Conservation (phyloP, 2,113 vertebrate species). For the Neogale vison region DNA sequence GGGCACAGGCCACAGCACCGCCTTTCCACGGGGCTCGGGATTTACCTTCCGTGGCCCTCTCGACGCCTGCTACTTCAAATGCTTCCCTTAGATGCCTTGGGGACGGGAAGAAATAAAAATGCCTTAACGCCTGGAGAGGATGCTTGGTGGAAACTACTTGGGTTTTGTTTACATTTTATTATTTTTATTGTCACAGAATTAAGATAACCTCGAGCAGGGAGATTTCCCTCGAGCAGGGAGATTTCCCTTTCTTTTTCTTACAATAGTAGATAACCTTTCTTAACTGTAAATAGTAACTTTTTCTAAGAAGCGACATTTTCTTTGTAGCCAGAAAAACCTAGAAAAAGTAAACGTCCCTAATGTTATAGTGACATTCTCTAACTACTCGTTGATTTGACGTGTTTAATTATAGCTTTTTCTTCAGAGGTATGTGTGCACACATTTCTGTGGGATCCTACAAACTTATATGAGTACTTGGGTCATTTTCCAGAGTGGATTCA, state of each 20-base stretch:
- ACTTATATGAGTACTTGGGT: not conserved
- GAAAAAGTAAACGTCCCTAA: not conserved
- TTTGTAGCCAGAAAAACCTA: slow-evolving; percentile 17
- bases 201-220: not conserved
- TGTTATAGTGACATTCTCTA: not conserved
- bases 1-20: too few species aligned
- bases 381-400: not conserved
- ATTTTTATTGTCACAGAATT: not conserved
- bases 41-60: not conserved
- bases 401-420: not conserved
- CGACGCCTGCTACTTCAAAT: not conserved
- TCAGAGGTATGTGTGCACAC: not conserved
- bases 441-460: not conserved
- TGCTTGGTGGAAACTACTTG: not conserved
- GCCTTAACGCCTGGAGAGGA: not conserved
- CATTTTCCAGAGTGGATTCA: not conserved
- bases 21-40: not conserved
- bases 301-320: not conserved
- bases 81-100: not conserved
- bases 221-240: not conserved
- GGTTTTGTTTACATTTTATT: not conserved
- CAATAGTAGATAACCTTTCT: not conserved
- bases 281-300: not conserved
- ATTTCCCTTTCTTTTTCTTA: not conserved
- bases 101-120: not conserved